Conservation (phyloP, 2,797 vertebrate genomes). For the Sebastes melanostomus region DNA sequence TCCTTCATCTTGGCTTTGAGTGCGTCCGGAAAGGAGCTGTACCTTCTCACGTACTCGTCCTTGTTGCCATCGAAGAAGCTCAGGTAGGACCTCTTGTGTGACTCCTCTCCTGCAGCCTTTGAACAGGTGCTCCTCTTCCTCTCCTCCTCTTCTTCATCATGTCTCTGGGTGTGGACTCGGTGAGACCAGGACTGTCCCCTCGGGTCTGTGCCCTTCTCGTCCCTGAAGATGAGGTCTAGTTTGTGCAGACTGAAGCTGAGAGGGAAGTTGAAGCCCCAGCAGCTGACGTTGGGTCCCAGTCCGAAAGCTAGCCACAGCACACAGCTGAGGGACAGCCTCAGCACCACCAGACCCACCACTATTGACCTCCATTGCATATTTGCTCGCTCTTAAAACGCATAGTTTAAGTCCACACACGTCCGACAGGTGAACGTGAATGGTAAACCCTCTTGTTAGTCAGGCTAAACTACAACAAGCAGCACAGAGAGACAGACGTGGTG, state of each 20-base stretch:
- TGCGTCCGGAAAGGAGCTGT: slow-evolving; percentile 87
- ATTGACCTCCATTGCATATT: slow-evolving; percentile 97
- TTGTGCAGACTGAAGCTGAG: slow-evolving; percentile 80
- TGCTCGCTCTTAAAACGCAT: slow-evolving; percentile 81
- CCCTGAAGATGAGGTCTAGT: slow-evolving; percentile 74
- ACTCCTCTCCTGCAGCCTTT: slow-evolving; percentile 47
- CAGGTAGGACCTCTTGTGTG: slow-evolving; percentile 78
- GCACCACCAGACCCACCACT: slow-evolving; percentile 90
- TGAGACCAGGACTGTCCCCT: slow-evolving; percentile 72
- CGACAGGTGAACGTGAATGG: slow-evolving; percentile 11
- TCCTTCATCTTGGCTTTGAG: slow-evolving; percentile 88
- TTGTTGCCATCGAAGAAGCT: slow-evolving; percentile 80
- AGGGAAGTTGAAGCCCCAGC: slow-evolving; percentile 88
- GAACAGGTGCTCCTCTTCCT: slow-evolving; percentile 50
- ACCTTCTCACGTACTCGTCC: slow-evolving; percentile 91
- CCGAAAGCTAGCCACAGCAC: slow-evolving; percentile 88
- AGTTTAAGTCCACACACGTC: slow-evolving; percentile 67
- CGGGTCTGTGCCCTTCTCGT: slow-evolving; percentile 44
- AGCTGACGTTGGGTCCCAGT: slow-evolving; percentile 84
- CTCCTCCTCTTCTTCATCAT: slow-evolving; percentile 49
- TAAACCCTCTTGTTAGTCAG: neutral
- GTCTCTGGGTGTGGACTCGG: slow-evolving; percentile 38
- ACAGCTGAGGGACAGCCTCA: slow-evolving; percentile 89
- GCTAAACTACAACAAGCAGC: slow-evolving; percentile 11
- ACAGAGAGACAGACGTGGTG: neutral